phyloP scores from a whole-genome alignment of 2,113 vertebrate species.

The Diadophis punctatus region DNA sequence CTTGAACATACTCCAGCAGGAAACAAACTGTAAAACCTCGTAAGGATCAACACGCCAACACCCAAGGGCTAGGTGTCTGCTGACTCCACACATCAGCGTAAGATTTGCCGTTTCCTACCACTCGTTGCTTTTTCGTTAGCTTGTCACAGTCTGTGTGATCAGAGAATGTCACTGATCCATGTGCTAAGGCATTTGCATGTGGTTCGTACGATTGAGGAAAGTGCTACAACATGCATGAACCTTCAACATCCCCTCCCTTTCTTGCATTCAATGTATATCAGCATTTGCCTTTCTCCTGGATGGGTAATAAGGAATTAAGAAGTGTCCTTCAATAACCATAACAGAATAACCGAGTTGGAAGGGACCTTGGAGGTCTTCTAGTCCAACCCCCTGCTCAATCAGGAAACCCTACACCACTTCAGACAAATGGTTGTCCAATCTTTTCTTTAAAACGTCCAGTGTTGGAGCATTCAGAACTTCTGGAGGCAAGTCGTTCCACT shows the following conservation, averaged over 20 bases:
- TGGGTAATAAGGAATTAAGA: slow-evolving; percentile 16
- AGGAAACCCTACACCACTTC: too few species aligned
- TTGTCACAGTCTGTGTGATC: slow-evolving; percentile 27
- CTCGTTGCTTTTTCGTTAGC: slow-evolving; percentile 1
- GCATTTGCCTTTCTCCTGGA: slow-evolving; percentile 34
- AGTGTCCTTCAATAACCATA: neutral
- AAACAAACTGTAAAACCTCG: neutral
- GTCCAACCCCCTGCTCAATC: too few species aligned
- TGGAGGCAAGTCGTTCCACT: neutral
- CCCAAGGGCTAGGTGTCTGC: slow-evolving; percentile 1
- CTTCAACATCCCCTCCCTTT: neutral
- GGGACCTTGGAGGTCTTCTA: too few species aligned
- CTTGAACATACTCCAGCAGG: neutral
- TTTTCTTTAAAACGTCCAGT: neutral
- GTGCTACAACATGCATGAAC: slow-evolving; percentile 24
- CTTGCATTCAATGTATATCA: slow-evolving; percentile 21
- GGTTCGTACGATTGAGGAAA: slow-evolving; percentile 13
- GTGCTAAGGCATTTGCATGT: slow-evolving; percentile 5
- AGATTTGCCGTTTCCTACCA: slow-evolving; percentile 3
- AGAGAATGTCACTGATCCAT: neutral
- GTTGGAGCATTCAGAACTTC: neutral
- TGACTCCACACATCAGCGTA: neutral
- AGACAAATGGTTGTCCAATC: neutral
- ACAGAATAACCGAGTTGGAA: too few species aligned
- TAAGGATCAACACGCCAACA: neutral